Evolutionary conservation across 2,888 invertebrate species (phyloP), one percentile per base, ranked within the genome.

Genomic region (Emmelina monodactyla): DNA sequence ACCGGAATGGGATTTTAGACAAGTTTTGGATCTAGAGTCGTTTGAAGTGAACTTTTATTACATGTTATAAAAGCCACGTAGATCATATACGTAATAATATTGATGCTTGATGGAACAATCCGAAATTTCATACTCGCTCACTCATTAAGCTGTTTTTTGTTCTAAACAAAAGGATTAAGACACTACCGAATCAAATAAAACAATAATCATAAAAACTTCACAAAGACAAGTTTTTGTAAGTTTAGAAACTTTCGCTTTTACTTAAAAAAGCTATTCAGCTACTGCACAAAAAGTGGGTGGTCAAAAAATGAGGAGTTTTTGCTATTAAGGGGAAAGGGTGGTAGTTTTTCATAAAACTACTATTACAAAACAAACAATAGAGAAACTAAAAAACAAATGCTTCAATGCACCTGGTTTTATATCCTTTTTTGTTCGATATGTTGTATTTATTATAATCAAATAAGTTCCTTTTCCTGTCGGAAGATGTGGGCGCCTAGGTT

Each of bases 401-500:
- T 55, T 41, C 46, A 43, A 54, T 50, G 62, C 78, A 79, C 79
- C 78, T 79, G 78, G 78, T 68, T 61, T 52, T 45, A 48, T 54
- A 49, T 41, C 25, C 51, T 61, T 73, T 69, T 71, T 69, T 60
- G 51, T 55, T 50, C 41, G 51, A 56, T 58, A 45, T 59, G 58
- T 57, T 60, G 71, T 70, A 69, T 75, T 71, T 73, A 65, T 70
- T 63, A 71, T 75, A 75, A 78, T 73, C 76, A 75, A 73, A 75
- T 75, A 72, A 65, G 75, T 73, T 73, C 70, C 66, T 69, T 63
- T 76, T 78, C 79, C 79, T 66, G 66, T 62, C 65, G 75, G 76
- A 75, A 76, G 69, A 65, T 58, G 61, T 52, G 58, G 75, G 72
- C 71, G 75, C 72, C 65, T 52, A 38, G 32, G 51, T 54, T 67